Base-by-base conservation (phyloP, 2,888 invertebrate species). In the Steinernema carpocapsae region DNA sequence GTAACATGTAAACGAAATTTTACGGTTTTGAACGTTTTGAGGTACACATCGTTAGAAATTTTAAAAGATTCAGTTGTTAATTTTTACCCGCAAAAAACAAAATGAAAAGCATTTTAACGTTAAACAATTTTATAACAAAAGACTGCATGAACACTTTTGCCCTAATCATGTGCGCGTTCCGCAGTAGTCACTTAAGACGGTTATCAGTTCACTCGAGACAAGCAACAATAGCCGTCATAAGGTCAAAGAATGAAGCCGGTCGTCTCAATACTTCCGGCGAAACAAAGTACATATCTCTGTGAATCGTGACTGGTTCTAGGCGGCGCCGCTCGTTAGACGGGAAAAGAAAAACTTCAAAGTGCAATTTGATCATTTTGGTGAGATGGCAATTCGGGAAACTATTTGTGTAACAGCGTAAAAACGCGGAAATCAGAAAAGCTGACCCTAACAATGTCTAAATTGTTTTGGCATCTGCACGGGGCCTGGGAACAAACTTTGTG, bases 231-330 rank as follows among this genome's bases (percentile, higher is more conserved):
- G 17, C 24, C 64, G 64, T 26, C 24, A 29, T 1, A 17, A 64
- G 64, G 64, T 64, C 64, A 64, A 64, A 64, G 32, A 64, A 4
- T 64, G 64, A 32, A 1, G 29, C 52, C 1, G 12, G 3, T 2
- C 17, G 7, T 64, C 19, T n/a, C 32, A 64, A 32, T 29, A 29
- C 64, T 64, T 37, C 64, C 64, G 32, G 1, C 14, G 64, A 64
- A 64, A 32, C 64, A 64, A 64, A 64, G 64, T 64, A n/a, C 64
- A 64, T 17, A 32, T 64, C 64, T 26, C 24, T 29, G 64, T 64
- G 64, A 6, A 37, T 26, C 64, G 37, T 26, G 64, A 64, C 64
- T 64, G 64, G 64, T 64, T 32, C 19, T 17, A 37, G 32, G 26
- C 22, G 64, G 12, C 22, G 37, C 17, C 19, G 48, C 48, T 48